Percentiles rank a stretch among this genome's conserved stretches.
Evolutionary conservation across 2,113 vertebrate genomes (phyloP).

Genomic region (Noturus placidus): DNA sequence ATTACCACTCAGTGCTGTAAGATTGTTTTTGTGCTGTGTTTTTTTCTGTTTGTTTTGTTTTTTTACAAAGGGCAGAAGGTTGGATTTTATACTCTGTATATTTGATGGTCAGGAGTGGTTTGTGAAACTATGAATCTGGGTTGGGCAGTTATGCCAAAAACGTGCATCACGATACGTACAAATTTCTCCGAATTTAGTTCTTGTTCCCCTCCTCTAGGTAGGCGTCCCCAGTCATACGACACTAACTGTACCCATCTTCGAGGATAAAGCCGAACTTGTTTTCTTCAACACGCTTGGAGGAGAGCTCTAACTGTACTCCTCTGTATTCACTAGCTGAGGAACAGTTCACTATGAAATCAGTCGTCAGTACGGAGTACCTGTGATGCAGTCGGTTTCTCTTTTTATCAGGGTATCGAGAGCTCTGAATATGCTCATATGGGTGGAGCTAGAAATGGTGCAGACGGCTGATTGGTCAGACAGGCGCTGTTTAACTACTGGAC

Average conservation of each 20-base stretch:
- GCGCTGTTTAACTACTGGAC: not conserved
- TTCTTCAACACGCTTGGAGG: not conserved
- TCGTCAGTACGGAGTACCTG: not conserved
- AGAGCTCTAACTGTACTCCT: not conserved
- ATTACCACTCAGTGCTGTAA: slow-evolving; percentile 33
- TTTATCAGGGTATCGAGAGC: not conserved
- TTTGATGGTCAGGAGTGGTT: not conserved
- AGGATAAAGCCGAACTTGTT: not conserved
- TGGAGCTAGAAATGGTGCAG: not conserved
- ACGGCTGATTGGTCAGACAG: not conserved
- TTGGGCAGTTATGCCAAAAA: not conserved
- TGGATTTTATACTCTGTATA: not conserved
- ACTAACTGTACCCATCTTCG: not conserved
- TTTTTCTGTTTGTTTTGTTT: not conserved
- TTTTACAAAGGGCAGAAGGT: not conserved
- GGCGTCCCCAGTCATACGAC: not conserved
- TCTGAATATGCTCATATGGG: not conserved
- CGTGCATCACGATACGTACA: not conserved
- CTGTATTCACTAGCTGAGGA: not conserved
- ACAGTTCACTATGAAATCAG: not conserved
- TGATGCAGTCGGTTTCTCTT: not conserved
- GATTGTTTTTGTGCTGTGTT: not conserved
- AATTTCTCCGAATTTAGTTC: not conserved
- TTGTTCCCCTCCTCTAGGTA: not conserved
- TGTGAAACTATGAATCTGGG: slow-evolving; percentile 7